Evolutionary conservation across 1,140 invertebrate species (phyloP).

Genomic region (Mya arenaria): DNA sequence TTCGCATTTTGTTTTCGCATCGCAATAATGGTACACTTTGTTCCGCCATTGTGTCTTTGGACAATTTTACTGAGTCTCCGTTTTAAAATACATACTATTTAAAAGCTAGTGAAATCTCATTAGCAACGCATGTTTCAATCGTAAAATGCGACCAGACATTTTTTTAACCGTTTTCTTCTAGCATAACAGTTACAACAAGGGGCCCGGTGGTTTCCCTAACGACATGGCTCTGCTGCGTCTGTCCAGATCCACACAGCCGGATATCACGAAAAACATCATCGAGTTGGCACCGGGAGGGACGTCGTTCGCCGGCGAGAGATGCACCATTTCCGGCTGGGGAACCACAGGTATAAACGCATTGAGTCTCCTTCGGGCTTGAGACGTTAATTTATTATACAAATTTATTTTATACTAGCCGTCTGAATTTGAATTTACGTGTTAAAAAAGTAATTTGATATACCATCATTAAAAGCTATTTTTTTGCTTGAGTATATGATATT

Average conservation of each 20-base stretch:
- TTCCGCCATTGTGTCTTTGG: too few relatives aligned
- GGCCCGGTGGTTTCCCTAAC: conserved; percentile 16
- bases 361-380: too few relatives aligned
- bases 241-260: background rate
- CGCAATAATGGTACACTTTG: too few relatives aligned
- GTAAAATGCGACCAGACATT: too few relatives aligned
- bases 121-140: too few relatives aligned
- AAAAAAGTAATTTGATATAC: background rate
- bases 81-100: too few relatives aligned
- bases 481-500: background rate
- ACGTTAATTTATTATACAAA: too few relatives aligned
- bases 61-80: too few relatives aligned
- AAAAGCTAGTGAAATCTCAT: too few relatives aligned
- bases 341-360: conserved; percentile 13
- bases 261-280: conserved; percentile 31
- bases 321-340: conserved; percentile 27
- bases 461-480: background rate
- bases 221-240: conserved; percentile 7
- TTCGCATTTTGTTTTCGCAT: too few relatives aligned
- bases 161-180: background rate
- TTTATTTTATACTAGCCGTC: too few relatives aligned
- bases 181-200: conserved; percentile 13
- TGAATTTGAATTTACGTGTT: too few relatives aligned
- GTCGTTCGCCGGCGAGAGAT: background rate
- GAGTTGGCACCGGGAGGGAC: background rate